Base-by-base conservation (phyloP, 30 jellyfish, hydroid and myxozoan species). In the Hydractinia echinata region DNA sequence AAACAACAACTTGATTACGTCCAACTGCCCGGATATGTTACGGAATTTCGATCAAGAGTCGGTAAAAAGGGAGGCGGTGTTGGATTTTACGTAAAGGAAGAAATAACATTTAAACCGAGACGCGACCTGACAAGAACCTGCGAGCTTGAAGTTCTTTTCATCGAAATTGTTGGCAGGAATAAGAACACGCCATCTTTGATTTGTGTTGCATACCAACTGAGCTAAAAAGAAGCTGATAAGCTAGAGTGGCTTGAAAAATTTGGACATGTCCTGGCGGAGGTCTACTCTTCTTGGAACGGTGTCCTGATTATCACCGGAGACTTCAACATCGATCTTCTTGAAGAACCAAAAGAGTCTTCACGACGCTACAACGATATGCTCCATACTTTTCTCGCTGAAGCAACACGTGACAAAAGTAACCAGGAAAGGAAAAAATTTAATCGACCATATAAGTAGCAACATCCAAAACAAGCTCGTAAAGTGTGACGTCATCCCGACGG, bases 391-490 rank as follows among this genome's bases (percentile, higher is more conserved):
- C 20, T 61, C 62, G 60, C 91, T 73, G 11, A 81, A 73, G 66
- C 88, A 85, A 72, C 87, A 79, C 72, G 86, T 86, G 7, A 86
- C 90, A 55, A 64, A 86, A 80, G 61, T 50, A 55, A 86, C 95
- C 54, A 69, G 69, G 69, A 77, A 86, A 60, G 53, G 84, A 56
- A n/a, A 52, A 80, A 77, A 82, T 5, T 81, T 86, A 69, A 79
- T 86, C 19, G 95, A 86, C 89, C 90, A 30, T 30, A 86, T 79
- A 86, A 78, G 6, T 73, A 71, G 89, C 60, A 79, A 61, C 56
- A 48, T 44, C 85, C 87, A 85, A 39, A 76, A 44, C 21, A 30
- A 39, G 62, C 54, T 56, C 53, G 7, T 53, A 11, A 9, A 10
- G 39, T 52, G 86, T 14, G 89, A 70, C 70, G 87, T 81, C 70